These are phyloP conservation scores for Branchipolynoe longqiensis DNA, from an alignment of 2,888 invertebrate genomes.

Conservation along the genomic window DNA sequence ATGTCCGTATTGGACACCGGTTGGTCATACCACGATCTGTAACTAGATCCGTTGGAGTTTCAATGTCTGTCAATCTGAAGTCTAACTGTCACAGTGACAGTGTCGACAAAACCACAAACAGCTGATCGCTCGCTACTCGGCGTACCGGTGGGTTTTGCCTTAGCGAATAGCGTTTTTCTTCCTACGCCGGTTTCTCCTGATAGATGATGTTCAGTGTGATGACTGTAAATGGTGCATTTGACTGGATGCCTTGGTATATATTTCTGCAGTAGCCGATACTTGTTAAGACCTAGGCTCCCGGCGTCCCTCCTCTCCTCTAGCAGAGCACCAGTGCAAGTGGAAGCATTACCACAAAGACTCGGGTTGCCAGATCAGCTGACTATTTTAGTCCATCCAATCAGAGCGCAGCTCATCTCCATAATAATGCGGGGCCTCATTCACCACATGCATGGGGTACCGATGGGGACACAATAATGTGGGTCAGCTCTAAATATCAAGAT, in stretches of 20 bases:
- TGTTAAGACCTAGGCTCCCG: not conserved
- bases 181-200: too few relatives aligned
- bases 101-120: not conserved
- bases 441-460: not conserved
- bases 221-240: too few relatives aligned
- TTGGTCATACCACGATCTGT: not conserved
- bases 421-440: conserved; percentile 41
- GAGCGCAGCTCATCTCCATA: conserved; percentile 35
- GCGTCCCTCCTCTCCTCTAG: conserved; percentile 20
- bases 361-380: conserved; percentile 56
- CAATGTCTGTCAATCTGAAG: not conserved
- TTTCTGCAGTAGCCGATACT: too few relatives aligned
- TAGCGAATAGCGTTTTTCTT: too few relatives aligned
- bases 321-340: conserved; percentile 8
- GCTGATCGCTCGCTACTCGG: not conserved
- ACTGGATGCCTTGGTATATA: too few relatives aligned
- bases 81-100: not conserved
- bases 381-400: conserved; percentile 54
- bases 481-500: not conserved
- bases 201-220: too few relatives aligned
- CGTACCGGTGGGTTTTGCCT: too few relatives aligned
- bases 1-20: conserved; percentile 24
- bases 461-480: conserved; percentile 1
- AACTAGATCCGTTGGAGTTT: not conserved
- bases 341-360: conserved; percentile 20